These are phyloP conservation scores for Toxotes jaculatrix DNA, from an alignment of 2,113 vertebrate species.

Conservation along the genomic window DNA sequence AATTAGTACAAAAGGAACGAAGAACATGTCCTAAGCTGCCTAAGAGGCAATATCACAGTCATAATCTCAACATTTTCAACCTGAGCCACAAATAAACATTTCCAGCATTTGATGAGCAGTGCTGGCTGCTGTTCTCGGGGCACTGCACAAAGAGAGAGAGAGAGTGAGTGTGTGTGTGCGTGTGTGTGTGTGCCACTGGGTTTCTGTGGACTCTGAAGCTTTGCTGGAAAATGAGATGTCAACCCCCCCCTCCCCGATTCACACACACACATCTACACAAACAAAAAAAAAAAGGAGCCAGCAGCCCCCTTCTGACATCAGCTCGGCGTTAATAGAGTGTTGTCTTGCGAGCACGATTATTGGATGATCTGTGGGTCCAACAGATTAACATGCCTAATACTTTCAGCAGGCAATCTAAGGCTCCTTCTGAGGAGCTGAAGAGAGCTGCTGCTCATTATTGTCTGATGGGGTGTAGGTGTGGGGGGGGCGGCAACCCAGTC, in stretches of 20 bases:
- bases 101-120: slow-evolving; percentile 19
- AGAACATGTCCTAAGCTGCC: not conserved
- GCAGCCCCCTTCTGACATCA: slow-evolving; percentile 74
- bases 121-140: slow-evolving; percentile 9
- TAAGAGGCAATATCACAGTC: not conserved
- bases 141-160: not conserved
- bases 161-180: not conserved
- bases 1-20: not conserved
- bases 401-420: slow-evolving; percentile 82
- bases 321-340: slow-evolving; percentile 80
- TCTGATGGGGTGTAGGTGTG: not conserved
- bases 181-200: slow-evolving; percentile 19
- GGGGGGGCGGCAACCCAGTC: not conserved
- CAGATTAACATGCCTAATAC: slow-evolving; percentile 87
- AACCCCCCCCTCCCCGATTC: not conserved
- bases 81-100: slow-evolving; percentile 33
- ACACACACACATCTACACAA: slow-evolving; percentile 25
- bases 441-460: slow-evolving; percentile 78
- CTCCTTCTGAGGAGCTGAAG: slow-evolving; percentile 74
- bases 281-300: slow-evolving; percentile 16
- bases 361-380: slow-evolving; percentile 86
- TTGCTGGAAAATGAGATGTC: slow-evolving; percentile 78
- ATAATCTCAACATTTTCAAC: slow-evolving; percentile 9
- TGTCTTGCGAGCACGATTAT: slow-evolving; percentile 80
- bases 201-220: slow-evolving; percentile 78